Evolutionary conservation across 2,113 vertebrate species (phyloP), one percentile per base, ranked within the genome.

Genomic region (Pseudopipra pipra): DNA sequence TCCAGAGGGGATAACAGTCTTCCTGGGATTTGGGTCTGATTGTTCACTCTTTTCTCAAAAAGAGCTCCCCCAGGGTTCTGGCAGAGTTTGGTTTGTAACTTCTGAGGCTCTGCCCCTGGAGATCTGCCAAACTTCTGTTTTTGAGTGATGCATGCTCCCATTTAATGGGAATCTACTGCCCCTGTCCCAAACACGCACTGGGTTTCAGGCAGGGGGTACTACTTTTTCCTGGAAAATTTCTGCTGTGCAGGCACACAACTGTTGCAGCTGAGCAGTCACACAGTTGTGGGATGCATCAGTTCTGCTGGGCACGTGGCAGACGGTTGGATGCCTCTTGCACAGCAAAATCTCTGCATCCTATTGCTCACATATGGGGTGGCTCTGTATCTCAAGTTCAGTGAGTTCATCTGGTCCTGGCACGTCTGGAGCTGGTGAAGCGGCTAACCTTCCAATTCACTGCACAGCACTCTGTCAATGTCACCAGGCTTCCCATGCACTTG

Each of bases 41-140:
- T 90, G 55, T 93, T 93, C 72, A n/a, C 71, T 83, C 72, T 88
- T 94, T 91, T 91, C 91, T 88, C 78, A 93, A 83, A 91, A 87
- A 86, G 51, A 70, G 55, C 63, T 89, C 72, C 82, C 75, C 61
- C 52, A 62, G 79, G 72, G 90, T 75, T 95, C 79, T 86, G 70
- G 73, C 91, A 89, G 63, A 84, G 46, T 77, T 94, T 78, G 76
- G 78, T 79, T 87, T 90, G 74, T 70, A 85, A 93, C 66, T 80
- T 97, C 82, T 82, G 75, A 95, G 54, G 44, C 51, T 85, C 46
- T 41, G 35, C 21, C 35, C 44, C 77, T 79, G 93, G 85, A 95
- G 71, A 54, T 72, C 72, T 90, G 90, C 88, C 96, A 92, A 88
- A 54, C 41, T 37, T 85, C 92, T 76, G 85, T 5, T 2, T 93